phyloP scores from a whole-genome alignment of 1,140 invertebrate species.

The Papilio glaucus region DNA sequence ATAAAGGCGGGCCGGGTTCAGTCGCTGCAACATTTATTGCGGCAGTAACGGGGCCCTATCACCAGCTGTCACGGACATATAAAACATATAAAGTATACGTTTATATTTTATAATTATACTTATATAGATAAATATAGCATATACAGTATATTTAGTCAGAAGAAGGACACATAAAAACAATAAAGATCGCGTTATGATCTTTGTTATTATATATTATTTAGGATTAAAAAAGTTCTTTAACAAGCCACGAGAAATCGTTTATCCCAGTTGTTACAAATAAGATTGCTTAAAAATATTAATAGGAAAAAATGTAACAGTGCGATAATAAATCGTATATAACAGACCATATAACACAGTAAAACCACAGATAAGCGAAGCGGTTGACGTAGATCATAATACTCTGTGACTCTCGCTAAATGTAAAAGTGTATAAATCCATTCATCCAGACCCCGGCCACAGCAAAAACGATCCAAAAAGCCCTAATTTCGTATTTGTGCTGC shows the following conservation, averaged over 20 bases:
- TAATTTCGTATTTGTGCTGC: slow-evolving; percentile 55
- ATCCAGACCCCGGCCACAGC: neutral
- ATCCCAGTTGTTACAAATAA: too few species aligned
- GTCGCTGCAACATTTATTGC: slow-evolving; percentile 29
- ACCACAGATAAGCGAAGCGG: neutral
- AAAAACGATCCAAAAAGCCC: slow-evolving; percentile 55
- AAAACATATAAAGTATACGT: slow-evolving; percentile 13
- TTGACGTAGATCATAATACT: neutral
- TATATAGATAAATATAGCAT: too few species aligned
- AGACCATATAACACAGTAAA: too few species aligned
- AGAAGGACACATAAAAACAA: too few species aligned
- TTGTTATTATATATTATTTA: too few species aligned
- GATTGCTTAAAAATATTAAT: too few species aligned
- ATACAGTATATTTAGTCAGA: too few species aligned
- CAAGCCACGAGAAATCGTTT: too few species aligned
- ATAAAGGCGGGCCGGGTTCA: too few species aligned
- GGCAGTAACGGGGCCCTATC: slow-evolving; percentile 22
- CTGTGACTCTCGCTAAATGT: slow-evolving; percentile 9
- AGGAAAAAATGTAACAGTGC: too few species aligned
- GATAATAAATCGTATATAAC: neutral
- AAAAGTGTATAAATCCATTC: slow-evolving; percentile 32
- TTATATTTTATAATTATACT: slow-evolving; percentile 15
- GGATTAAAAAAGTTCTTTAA: too few species aligned
- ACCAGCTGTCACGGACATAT: slow-evolving; percentile 22
- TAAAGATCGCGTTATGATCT: too few species aligned